These are phyloP conservation scores for Petrolisthes cinctipes DNA, from an alignment of 2,888 invertebrate genomes.

Conservation along the genomic window DNA sequence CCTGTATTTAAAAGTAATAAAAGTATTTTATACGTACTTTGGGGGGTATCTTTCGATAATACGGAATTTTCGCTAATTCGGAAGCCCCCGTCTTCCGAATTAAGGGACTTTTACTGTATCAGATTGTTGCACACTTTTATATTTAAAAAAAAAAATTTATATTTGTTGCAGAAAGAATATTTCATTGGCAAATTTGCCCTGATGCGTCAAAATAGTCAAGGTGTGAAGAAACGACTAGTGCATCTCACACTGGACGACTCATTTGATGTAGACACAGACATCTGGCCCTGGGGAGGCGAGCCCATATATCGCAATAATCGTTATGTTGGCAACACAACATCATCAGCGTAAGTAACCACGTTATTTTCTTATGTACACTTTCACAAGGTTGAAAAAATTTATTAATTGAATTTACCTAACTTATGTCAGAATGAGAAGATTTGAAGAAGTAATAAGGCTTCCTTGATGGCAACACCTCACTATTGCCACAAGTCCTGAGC, in stretches of 20 bases:
- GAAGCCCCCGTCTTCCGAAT: too few relatives aligned
- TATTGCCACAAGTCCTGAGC: neutral
- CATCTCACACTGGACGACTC: slow-evolving; percentile 76
- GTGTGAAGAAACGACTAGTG: slow-evolving; percentile 76
- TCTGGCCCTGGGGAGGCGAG: slow-evolving; percentile 81
- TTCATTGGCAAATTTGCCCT: slow-evolving; percentile 79
- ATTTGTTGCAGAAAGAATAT: slow-evolving; percentile 71
- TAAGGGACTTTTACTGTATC: too few relatives aligned
- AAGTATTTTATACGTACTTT: too few relatives aligned
- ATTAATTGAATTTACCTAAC: too few relatives aligned
- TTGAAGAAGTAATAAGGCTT: too few relatives aligned
- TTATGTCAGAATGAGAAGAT: too few relatives aligned
- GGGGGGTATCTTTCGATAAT: too few relatives aligned
- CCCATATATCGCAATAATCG: slow-evolving; percentile 78
- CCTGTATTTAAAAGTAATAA: too few relatives aligned
- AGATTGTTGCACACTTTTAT: neutral
- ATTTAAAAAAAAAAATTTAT: neutral
- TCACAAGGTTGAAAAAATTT: too few relatives aligned
- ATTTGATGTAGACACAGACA: slow-evolving; percentile 76
- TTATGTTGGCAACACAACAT: slow-evolving; percentile 78
- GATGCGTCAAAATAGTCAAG: slow-evolving; percentile 75
- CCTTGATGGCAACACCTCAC: neutral
- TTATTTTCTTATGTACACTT: too few relatives aligned
- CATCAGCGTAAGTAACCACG: slow-evolving; percentile 67
- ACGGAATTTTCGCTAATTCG: too few relatives aligned